Evolutionary conservation across 2,888 invertebrate genomes (phyloP), one percentile per base, ranked within the genome.

Genomic region (Dione vanillae): DNA sequence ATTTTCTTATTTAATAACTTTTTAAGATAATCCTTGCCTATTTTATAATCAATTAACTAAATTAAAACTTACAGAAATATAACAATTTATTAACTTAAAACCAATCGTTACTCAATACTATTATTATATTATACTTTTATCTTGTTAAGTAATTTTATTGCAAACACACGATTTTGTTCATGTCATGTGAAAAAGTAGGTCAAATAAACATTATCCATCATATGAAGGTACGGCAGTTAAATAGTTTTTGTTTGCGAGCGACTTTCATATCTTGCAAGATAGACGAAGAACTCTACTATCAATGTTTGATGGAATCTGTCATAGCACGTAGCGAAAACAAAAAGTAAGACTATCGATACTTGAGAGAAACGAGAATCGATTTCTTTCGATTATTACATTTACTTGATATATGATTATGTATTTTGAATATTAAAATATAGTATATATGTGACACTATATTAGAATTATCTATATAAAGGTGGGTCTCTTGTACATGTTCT

Each of bases 111-210:
- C 37, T 54, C 10, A 16, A 54, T 54, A n/a, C n/a, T n/a, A n/a
- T n/a, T n/a, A n/a, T n/a, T n/a, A n/a, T n/a, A n/a, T n/a, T n/a
- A n/a, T 16, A 10, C 5, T 9, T 35, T 37, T 54, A 35, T 37
- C 37, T 54, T 3, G 11, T 54, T 54, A 3, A 54, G 3, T 54
- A 11, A 37, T 54, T 54, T 54, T 37, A 16, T 54, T 37, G n/a
- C 6, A 54, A 54, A 54, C 0, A 54, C n/a, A 35, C 9, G 11
- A 11, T 54, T 54, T 37, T 54, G 35, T 54, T 37, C 37, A 2
- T 40, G 6, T 56, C 37, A 11, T 56, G 16, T 56, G 16, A 16
- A 40, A 35, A 56, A 56, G 56, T 56, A 40, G 56, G 56, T 40
- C 11, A 11, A 56, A 40, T 16, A 10, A 10, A 37, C 16, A 16